A percentile compares a stretch with the other conserved stretches of the same genome.
These are phyloP conservation scores for Esox lucius DNA, from an alignment of 2,797 vertebrate species.

Conservation along the genomic window DNA sequence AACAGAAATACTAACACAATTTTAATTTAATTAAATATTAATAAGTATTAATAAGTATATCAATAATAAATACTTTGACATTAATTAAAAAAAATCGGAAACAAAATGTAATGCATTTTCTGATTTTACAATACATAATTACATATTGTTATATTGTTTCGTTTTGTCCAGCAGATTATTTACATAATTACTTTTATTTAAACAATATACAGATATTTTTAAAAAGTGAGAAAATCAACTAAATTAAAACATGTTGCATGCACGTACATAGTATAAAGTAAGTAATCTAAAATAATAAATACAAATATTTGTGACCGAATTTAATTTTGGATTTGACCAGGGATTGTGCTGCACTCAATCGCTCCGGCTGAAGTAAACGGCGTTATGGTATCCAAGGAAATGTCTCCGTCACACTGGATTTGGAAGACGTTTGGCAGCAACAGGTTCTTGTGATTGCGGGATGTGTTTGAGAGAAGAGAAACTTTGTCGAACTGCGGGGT, in stretches of 20 bases:
- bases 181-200: not conserved
- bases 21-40: not conserved
- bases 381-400: conserved; percentile 55
- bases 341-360: conserved; percentile 53
- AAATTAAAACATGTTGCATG: no score
- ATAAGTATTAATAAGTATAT: no score
- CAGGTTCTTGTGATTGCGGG: conserved; percentile 33
- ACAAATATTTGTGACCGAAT: not conserved
- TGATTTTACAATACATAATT: not conserved
- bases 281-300: not conserved
- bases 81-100: not conserved
- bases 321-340: conserved; percentile 58
- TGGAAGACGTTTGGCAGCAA: conserved; percentile 57
- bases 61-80: not conserved
- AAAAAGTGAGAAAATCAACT: no score
- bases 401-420: conserved; percentile 50
- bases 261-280: no score
- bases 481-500: conserved; percentile 46
- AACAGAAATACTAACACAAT: not conserved
- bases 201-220: not conserved
- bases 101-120: not conserved
- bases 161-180: not conserved
- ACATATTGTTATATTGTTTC: not conserved
- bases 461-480: conserved; percentile 57
- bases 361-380: conserved; percentile 31